These are phyloP conservation scores for Acanthochromis polyacanthus DNA, from an alignment of 2,113 vertebrate genomes.

Conservation along the genomic window DNA sequence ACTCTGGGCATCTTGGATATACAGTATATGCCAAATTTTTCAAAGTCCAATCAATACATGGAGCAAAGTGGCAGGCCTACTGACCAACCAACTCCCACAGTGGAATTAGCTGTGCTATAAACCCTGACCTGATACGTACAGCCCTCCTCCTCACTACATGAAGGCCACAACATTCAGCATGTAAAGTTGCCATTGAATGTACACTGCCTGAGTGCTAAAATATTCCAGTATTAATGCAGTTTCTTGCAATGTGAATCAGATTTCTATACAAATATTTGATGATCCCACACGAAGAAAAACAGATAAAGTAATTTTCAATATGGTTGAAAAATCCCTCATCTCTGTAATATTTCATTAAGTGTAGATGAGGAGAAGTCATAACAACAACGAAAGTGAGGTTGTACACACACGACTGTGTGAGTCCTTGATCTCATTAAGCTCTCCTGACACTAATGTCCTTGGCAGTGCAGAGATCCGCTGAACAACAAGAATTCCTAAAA, in stretches of 20 bases:
- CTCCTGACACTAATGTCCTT: conserved; percentile 4
- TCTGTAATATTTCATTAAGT: background rate
- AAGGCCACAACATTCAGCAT: conserved; percentile 7
- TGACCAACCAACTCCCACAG: background rate
- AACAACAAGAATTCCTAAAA: conserved; percentile 19
- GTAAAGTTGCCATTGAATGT: too few relatives aligned
- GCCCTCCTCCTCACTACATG: conserved; percentile 12
- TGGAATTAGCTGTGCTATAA: background rate
- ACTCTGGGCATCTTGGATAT: background rate
- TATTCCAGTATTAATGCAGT: background rate
- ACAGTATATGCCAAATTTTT: background rate
- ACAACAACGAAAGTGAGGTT: conserved; percentile 10
- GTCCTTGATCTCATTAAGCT: conserved; percentile 9
- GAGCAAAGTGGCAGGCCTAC: background rate
- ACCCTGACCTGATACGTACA: conserved; percentile 1
- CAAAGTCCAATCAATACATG: background rate
- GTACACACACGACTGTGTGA: conserved; percentile 6
- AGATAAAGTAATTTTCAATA: background rate
- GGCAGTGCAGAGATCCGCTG: background rate
- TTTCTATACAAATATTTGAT: background rate
- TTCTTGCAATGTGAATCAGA: background rate
- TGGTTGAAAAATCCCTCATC: background rate
- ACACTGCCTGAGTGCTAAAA: too few relatives aligned
- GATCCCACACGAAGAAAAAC: background rate
- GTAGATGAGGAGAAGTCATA: background rate